These are phyloP conservation scores for Plestiodon gilberti DNA, from an alignment of 2,113 vertebrate species.

Conservation along the genomic window DNA sequence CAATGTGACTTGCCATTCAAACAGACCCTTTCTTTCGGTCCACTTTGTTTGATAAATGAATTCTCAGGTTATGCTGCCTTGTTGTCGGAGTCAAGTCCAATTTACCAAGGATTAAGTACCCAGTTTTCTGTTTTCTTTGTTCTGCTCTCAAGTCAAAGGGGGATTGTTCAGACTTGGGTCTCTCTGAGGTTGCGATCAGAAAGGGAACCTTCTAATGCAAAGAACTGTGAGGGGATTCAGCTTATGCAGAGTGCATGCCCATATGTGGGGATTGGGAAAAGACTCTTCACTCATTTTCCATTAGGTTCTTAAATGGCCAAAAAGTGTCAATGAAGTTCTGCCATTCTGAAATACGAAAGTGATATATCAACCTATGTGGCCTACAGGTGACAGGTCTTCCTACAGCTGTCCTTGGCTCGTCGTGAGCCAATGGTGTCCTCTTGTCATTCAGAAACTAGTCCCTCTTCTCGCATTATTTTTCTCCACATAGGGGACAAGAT, in stretches of 20 bases:
- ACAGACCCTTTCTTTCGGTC: not conserved
- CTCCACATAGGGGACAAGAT: not conserved
- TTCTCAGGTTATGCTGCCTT: not conserved
- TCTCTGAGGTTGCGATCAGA: not conserved
- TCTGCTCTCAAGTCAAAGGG: not conserved
- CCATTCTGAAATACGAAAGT: not conserved
- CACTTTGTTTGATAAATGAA: not conserved
- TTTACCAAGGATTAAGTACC: not conserved
- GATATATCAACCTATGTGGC: not conserved
- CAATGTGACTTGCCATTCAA: accelerated
- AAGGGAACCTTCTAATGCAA: too few species aligned
- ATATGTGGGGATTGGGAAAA: not conserved
- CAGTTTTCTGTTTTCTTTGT: not conserved
- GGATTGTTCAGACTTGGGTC: too few species aligned
- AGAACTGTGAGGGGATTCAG: not conserved
- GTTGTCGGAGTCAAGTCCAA: not conserved
- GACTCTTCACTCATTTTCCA: not conserved
- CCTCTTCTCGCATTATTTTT: not conserved
- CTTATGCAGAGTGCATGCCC: not conserved
- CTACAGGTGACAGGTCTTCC: not conserved
- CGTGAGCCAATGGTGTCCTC: not conserved
- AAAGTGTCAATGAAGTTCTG: not conserved
- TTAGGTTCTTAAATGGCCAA: not conserved
- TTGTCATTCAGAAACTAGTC: not conserved
- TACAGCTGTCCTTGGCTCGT: not conserved